These are phyloP conservation scores for Listronotus bonariensis DNA, from an alignment of 1,140 invertebrate genomes.

Conservation along the genomic window DNA sequence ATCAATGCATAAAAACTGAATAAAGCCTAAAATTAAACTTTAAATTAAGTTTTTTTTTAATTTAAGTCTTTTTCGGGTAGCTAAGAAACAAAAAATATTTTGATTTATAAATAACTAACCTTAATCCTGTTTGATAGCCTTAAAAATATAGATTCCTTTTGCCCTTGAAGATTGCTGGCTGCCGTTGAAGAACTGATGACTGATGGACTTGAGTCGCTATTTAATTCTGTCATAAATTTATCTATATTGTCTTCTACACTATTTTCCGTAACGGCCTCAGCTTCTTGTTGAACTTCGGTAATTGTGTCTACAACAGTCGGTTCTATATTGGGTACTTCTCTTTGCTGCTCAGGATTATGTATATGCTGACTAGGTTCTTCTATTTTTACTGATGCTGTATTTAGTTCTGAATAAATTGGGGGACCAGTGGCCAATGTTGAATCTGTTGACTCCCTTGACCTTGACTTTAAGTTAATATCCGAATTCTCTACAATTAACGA, in stretches of 20 bases:
- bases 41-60: too few relatives aligned
- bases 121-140: constrained; percentile 94
- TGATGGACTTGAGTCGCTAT: constrained; percentile 21
- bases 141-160: constrained; percentile 95
- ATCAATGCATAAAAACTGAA: too few relatives aligned
- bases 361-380: not conserved
- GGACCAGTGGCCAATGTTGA: constrained; percentile 37
- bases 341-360: constrained; percentile 13
- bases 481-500: constrained; percentile 13
- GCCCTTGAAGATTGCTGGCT: constrained; percentile 61
- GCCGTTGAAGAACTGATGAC: constrained; percentile 38
- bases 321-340: constrained; percentile 11
- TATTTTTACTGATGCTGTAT: constrained; percentile 3
- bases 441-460: constrained; percentile 25
- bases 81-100: too few relatives aligned
- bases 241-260: constrained; percentile 53
- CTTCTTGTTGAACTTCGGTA: constrained; percentile 2
- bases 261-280: constrained; percentile 7
- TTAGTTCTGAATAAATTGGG: constrained; percentile 8
- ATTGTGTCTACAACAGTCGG: constrained; percentile 2
- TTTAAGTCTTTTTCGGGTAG: too few relatives aligned
- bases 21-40: too few relatives aligned
- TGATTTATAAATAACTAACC: constrained; percentile 58
- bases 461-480: constrained; percentile 15
- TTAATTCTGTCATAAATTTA: constrained; percentile 52